Conservation (phyloP, 2,888 invertebrate genomes). For the Calephelis perditalis region DNA sequence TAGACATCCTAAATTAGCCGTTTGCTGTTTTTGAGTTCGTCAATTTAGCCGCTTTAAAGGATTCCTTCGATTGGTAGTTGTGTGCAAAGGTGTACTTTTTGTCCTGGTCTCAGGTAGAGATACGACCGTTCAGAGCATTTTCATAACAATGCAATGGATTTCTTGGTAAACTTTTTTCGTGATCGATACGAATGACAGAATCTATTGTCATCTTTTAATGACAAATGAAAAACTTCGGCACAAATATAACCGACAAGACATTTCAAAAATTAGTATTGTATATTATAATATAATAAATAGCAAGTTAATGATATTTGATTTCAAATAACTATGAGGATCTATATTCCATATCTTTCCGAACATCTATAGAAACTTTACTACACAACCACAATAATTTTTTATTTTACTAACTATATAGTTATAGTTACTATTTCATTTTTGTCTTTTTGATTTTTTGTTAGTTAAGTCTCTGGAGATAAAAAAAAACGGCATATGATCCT, state of each 20-base stretch:
- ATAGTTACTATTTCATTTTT: no score
- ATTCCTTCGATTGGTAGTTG: constrained; percentile 56
- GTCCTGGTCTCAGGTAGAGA: constrained; percentile 66
- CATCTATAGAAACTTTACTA: not conserved
- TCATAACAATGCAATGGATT: constrained; percentile 75
- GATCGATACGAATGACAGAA: constrained; percentile 67
- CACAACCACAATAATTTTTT: no score
- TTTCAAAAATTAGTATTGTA: constrained; percentile 51
- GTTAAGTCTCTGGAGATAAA: no score
- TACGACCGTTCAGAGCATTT: constrained; percentile 68
- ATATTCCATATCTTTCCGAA: not conserved
- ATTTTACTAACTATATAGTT: no score
- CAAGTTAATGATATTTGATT: constrained; percentile 31
- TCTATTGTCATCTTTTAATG: constrained; percentile 74
- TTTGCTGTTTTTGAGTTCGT: constrained; percentile 61
- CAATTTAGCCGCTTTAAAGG: constrained; percentile 61
- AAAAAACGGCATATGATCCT: no score
- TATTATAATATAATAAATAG: constrained; percentile 32
- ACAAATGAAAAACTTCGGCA: constrained; percentile 62
- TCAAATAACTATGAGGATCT: constrained; percentile 44
- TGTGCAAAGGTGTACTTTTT: constrained; percentile 70
- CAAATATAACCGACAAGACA: constrained; percentile 63
- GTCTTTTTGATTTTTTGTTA: not conserved
- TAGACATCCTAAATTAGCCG: constrained; percentile 63
- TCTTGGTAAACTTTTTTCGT: constrained; percentile 65